Percentiles rank a stretch among this genome's conserved stretches.
phyloP scores from a whole-genome alignment of 2,888 invertebrate genomes.

The Arctia plantaginis region DNA sequence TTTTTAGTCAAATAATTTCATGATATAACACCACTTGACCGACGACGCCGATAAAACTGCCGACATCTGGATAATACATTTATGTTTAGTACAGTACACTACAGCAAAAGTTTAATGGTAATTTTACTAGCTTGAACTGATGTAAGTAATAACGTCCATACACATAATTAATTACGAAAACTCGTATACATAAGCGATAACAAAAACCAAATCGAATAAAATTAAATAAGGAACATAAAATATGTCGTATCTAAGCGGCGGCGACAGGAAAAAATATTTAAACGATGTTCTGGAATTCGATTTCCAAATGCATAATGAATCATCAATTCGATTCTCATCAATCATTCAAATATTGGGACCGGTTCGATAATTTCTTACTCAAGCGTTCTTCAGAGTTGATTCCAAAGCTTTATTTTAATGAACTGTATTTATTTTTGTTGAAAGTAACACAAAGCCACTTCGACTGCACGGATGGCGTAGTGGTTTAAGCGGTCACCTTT shows the following conservation, averaged over 20 bases:
- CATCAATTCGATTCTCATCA: conserved; percentile 46
- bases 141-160: not conserved
- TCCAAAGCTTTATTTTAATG: conserved; percentile 1
- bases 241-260: conserved; percentile 1
- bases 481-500: no score
- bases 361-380: conserved; percentile 33
- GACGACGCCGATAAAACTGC: no score
- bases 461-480: no score
- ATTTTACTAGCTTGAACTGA: not conserved
- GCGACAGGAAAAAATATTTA: conserved; percentile 24
- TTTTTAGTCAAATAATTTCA: not conserved
- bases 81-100: not conserved
- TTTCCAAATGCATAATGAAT: conserved; percentile 49
- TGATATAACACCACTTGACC: not conserved
- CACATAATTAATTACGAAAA: not conserved
- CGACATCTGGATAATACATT: no score
- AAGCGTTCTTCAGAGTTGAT: conserved; percentile 10
- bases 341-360: conserved; percentile 47
- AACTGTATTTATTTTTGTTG: conserved; percentile 12
- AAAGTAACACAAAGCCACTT: not conserved
- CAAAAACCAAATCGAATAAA: not conserved
- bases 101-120: not conserved
- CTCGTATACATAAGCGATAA: not conserved
- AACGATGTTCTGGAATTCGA: conserved; percentile 35
- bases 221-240: conserved; percentile 4